Evolutionary conservation across 2,888 invertebrate genomes (phyloP).

Genomic region (Scaptomyza flava): DNA sequence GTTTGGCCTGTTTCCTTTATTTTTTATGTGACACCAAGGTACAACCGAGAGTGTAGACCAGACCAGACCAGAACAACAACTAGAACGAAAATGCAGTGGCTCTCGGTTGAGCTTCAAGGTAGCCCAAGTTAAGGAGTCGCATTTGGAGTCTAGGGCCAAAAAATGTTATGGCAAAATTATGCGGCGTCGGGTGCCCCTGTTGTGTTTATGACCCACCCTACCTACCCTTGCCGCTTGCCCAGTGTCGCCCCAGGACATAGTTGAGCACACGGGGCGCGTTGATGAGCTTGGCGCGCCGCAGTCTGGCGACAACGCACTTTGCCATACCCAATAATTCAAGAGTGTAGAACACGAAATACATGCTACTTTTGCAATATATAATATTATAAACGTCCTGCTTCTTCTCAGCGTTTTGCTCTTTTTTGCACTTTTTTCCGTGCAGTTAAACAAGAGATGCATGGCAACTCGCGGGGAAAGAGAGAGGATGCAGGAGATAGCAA

Average conservation of each 20-base stretch:
- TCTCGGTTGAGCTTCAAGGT: constrained; percentile 48
- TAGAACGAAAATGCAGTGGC: constrained; percentile 57
- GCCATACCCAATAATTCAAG: constrained; percentile 50
- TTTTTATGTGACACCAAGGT: constrained; percentile 79
- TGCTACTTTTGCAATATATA: constrained; percentile 63
- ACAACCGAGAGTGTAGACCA: constrained; percentile 42
- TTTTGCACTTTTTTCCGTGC: constrained; percentile 78
- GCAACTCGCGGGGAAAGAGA: constrained; percentile 39
- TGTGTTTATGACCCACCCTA: constrained; percentile 69
- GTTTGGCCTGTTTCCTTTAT: constrained; percentile 62
- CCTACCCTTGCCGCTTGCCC: background rate
- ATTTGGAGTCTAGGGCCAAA: constrained; percentile 52
- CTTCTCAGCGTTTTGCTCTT: constrained; percentile 15
- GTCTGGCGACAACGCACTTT: constrained; percentile 68
- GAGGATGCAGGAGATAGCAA: too few species aligned
- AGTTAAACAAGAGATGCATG: constrained; percentile 82
- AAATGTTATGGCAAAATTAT: constrained; percentile 76
- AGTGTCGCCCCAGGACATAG: constrained; percentile 31
- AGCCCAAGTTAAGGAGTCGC: constrained; percentile 21
- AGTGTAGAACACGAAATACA: constrained; percentile 42
- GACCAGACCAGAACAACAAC: background rate
- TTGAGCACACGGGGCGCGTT: constrained; percentile 58
- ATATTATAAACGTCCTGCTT: constrained; percentile 51
- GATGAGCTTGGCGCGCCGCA: constrained; percentile 60
- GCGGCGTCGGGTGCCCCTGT: constrained; percentile 72